Evolutionary conservation across 1,140 invertebrate genomes (phyloP).

Genomic region (Aphis gossypii): DNA sequence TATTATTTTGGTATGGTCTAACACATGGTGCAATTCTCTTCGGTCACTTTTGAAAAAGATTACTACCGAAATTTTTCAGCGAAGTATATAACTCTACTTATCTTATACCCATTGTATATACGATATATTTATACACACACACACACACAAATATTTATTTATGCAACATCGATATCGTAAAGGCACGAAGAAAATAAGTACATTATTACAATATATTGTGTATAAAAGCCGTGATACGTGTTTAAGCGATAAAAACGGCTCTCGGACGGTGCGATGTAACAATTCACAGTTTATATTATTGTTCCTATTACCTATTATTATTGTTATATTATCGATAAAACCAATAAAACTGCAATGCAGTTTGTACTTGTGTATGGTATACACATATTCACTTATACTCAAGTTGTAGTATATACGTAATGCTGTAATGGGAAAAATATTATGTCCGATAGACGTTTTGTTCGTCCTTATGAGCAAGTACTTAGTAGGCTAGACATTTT

Average conservation of each 20-base stretch:
- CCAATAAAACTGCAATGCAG: no score
- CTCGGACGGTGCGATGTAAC: not conserved
- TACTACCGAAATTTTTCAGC: not conserved
- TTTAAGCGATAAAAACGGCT: not conserved
- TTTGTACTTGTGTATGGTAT: no score
- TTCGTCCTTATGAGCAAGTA: no score
- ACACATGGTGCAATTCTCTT: not conserved
- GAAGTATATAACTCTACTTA: not conserved
- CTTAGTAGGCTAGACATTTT: not conserved
- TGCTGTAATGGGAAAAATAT: no score
- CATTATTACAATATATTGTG: not conserved
- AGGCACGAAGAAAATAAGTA: not conserved
- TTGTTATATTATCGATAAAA: not conserved
- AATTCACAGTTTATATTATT: not conserved
- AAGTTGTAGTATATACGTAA: no score
- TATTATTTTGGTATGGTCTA: not conserved
- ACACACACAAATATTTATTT: not conserved
- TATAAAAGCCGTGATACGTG: not conserved
- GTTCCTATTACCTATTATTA: not conserved
- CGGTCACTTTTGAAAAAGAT: not conserved
- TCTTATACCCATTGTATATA: not conserved
- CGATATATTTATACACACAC: not conserved
- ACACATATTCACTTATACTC: no score
- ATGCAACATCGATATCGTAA: not conserved
- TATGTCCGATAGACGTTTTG: no score